Evolutionary conservation across 2,797 vertebrate species (phyloP).

Genomic region (Labroides dimidiatus): DNA sequence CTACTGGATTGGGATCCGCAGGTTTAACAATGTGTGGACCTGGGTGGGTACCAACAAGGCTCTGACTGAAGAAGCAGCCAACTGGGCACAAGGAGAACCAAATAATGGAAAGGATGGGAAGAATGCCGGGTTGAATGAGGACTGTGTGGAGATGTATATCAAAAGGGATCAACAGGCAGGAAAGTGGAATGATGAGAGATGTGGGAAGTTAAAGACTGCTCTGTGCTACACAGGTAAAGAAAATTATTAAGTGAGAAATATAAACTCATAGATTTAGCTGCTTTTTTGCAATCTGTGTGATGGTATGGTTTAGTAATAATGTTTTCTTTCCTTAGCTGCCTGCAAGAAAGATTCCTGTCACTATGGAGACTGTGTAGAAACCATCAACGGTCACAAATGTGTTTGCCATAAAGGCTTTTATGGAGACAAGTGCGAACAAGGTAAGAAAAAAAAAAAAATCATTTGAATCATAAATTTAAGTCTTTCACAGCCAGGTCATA

Average conservation of each 20-base stretch:
- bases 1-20: constrained; percentile 90
- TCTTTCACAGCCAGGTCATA: neutral
- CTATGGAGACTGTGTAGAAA: constrained; percentile 86
- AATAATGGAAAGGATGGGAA: constrained; percentile 61
- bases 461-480: neutral
- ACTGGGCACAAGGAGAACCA: constrained; percentile 83
- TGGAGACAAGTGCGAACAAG: constrained; percentile 80
- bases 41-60: constrained; percentile 87
- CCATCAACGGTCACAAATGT: constrained; percentile 84
- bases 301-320: neutral
- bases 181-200: constrained; percentile 87
- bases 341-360: constrained; percentile 78
- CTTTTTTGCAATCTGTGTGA: neutral
- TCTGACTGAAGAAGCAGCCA: constrained; percentile 79
- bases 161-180: constrained; percentile 41
- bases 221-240: constrained; percentile 85
- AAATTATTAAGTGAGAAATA: neutral
- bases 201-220: constrained; percentile 73
- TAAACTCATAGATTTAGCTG: neutral
- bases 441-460: constrained; percentile 55
- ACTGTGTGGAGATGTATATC: constrained; percentile 89
- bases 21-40: constrained; percentile 80
- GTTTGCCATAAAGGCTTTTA: constrained; percentile 81
- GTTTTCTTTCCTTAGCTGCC: constrained; percentile 72
- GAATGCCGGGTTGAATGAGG: constrained; percentile 10